A percentile compares a stretch with the other conserved stretches of the same genome.
Conservation (phyloP, 2,888 invertebrate genomes). For the Acanthoscelides obtectus region DNA sequence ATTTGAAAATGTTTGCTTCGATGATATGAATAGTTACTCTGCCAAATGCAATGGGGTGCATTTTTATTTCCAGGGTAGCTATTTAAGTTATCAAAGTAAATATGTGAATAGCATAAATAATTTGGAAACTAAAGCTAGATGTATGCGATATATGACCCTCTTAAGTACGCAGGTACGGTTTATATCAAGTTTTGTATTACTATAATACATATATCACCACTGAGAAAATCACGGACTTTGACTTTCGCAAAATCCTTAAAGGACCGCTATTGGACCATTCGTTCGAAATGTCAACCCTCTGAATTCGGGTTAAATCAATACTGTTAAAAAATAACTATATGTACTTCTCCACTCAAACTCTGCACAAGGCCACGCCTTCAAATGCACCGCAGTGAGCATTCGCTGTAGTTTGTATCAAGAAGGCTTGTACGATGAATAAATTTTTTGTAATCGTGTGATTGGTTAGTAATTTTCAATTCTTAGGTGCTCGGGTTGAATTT, state of each 20-base stretch:
- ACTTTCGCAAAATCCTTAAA: constrained; percentile 18
- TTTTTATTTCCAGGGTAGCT: too few species aligned
- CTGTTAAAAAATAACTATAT: constrained; percentile 21
- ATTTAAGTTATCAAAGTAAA: too few species aligned
- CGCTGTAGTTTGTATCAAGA: too few species aligned
- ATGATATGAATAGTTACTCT: too few species aligned
- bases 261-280: constrained; percentile 24
- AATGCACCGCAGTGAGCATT: too few species aligned
- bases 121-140: background rate
- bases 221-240: constrained; percentile 27
- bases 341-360: constrained; percentile 7
- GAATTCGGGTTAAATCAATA: constrained; percentile 21
- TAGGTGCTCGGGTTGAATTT: background rate
- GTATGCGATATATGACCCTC: constrained; percentile 11
- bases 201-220: constrained; percentile 34
- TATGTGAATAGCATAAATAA: too few species aligned
- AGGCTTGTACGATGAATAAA: too few species aligned
- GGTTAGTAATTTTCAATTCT: background rate
- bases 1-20: too few species aligned
- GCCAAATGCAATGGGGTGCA: too few species aligned
- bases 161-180: constrained; percentile 40
- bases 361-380: background rate
- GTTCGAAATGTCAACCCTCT: constrained; percentile 16
- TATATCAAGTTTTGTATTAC: constrained; percentile 35
- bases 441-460: background rate